phyloP scores from a whole-genome alignment of 2,113 vertebrate species.

The Scortum barcoo region DNA sequence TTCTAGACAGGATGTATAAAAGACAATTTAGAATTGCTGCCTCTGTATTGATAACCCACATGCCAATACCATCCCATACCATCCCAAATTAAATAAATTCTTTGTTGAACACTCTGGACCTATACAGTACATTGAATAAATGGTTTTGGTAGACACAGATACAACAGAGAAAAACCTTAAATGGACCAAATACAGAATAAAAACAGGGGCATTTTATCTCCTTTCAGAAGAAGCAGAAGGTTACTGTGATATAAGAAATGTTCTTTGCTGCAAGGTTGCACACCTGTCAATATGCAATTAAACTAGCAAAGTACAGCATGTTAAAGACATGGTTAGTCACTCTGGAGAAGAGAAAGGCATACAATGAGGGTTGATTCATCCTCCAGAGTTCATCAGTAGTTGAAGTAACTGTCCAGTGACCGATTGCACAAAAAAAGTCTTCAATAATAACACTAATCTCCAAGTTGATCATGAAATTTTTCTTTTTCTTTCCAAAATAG shows the following conservation, averaged over 20 bases:
- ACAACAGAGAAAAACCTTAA: neutral
- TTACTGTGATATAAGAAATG: neutral
- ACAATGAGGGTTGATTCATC: neutral
- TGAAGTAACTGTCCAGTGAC: too few relatives aligned
- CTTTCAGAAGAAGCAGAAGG: neutral
- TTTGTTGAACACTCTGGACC: slow-evolving; percentile 9
- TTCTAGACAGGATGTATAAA: slow-evolving; percentile 7
- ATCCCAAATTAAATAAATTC: slow-evolving; percentile 28
- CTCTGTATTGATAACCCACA: neutral
- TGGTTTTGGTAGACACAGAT: neutral
- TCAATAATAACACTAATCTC: too few relatives aligned
- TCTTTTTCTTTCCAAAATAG: neutral
- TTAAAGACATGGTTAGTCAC: neutral
- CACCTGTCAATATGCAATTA: neutral
- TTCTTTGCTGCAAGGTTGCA: neutral
- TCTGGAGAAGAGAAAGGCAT: slow-evolving; percentile 1
- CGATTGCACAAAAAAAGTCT: slow-evolving; percentile 1
- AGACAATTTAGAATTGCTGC: neutral
- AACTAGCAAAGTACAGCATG: neutral
- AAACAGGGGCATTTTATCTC: neutral
- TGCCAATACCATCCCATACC: neutral
- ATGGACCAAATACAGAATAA: slow-evolving; percentile 1
- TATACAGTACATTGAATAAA: slow-evolving; percentile 52
- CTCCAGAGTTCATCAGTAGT: neutral
- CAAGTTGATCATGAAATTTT: neutral